Evolutionary conservation across 2,888 invertebrate species (phyloP), one percentile per base, ranked within the genome.

Genomic region (Clitarchus hookeri): DNA sequence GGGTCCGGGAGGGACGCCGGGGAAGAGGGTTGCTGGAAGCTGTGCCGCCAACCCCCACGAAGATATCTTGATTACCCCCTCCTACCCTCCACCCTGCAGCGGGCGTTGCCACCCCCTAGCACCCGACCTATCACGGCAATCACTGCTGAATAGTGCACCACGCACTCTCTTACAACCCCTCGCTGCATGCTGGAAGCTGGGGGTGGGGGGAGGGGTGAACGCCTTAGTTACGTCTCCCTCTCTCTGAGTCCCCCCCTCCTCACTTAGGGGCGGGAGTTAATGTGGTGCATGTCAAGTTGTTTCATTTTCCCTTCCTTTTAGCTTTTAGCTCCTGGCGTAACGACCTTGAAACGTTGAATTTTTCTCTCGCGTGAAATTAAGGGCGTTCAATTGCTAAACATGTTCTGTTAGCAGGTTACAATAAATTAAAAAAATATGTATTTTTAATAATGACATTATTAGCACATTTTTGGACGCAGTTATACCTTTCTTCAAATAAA

Each of bases 1-100:
- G n/a, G 65, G 65, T 23, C 65, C 19, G 8, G 65, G 65, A 23
- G 65, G 16, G 65, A 65, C 8, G 2, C 6, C 65, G 65, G 16
- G 16, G 65, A 65, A 2, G 48, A n/a, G 65, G 65, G 65, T 23
- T 2, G 19, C n/a, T 8, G 65, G 65, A 65, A 23, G 65, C 65
- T 65, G 65, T 23, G n/a, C 8, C 23, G 8, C n/a, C n/a, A 16
- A 11, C 8, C 65, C 65, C 65, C 8, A 11, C 19, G 4, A 82
- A 82, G 82, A 82, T 82, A 25, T 82, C 27, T 27, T 82, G 82
- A 82, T 82, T 82, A 82, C 82, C 27, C 79, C 12, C n/a, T 79
- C 79, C 79, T n/a, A n/a, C 36, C 25, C 79, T 79, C 27, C 53
- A 2, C 53, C 8, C 53, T 19, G 0, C 12, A 48, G 13, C 8